Evolutionary conservation across 1,140 invertebrate species (phyloP).

Genomic region (Zaprionus camerounensis): DNA sequence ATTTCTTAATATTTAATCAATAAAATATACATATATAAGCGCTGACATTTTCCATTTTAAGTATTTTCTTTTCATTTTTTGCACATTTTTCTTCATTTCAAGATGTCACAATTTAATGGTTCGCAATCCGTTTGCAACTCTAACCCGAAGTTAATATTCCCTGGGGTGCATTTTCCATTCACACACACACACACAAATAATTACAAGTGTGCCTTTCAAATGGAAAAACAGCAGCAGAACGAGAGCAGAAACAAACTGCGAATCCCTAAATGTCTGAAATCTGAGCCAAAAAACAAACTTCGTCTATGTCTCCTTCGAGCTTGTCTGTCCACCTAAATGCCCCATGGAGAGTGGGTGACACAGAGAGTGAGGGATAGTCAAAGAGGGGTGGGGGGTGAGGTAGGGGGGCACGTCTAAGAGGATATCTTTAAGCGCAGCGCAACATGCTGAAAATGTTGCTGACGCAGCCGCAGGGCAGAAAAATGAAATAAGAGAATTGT

Average conservation of each 20-base stretch:
- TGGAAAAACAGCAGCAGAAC: conserved; percentile 17
- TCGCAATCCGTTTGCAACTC: conserved; percentile 18
- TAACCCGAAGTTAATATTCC: conserved; percentile 37
- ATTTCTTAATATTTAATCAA: not conserved
- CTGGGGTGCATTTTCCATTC: conserved; percentile 38
- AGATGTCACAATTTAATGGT: conserved; percentile 24
- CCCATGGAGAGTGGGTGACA: not conserved
- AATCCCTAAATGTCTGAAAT: conserved; percentile 42
- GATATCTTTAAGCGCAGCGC: conserved; percentile 20
- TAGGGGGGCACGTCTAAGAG: not conserved
- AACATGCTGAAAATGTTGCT: conserved; percentile 41
- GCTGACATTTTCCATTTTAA: not conserved
- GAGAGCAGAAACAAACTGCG: conserved; percentile 11
- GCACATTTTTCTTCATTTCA: conserved; percentile 2
- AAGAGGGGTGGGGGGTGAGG: not conserved
- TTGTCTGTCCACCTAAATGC: conserved; percentile 17
- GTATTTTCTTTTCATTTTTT: not conserved
- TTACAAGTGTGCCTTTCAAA: conserved; percentile 43
- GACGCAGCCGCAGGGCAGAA: conserved; percentile 43
- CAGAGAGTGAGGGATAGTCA: not conserved
- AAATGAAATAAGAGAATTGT: conserved; percentile 52
- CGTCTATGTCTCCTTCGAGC: conserved; percentile 3
- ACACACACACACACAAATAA: conserved; percentile 31
- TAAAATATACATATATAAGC: not conserved
- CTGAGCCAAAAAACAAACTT: conserved; percentile 36